Percentiles rank a stretch among this genome's conserved stretches.
phyloP scores from a whole-genome alignment of 2,888 invertebrate genomes.

The Choreutis nemorana region DNA sequence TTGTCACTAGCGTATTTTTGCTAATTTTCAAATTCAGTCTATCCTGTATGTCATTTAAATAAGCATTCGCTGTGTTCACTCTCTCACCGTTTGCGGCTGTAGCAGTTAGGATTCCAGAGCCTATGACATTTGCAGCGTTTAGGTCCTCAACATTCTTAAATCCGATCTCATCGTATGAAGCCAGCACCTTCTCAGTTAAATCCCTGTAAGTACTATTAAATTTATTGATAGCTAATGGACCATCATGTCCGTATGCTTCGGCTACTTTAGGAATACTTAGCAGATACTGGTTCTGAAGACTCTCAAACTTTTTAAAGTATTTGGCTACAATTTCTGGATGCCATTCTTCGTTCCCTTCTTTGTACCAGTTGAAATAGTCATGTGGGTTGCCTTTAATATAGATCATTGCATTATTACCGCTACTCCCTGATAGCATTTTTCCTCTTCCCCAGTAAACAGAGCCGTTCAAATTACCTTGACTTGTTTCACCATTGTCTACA shows the following conservation, averaged over 20 bases:
- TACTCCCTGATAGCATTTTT: slow-evolving; percentile 68
- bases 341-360: slow-evolving; percentile 64
- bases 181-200: slow-evolving; percentile 24
- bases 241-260: slow-evolving; percentile 37
- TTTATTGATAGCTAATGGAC: slow-evolving; percentile 46
- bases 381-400: slow-evolving; percentile 56
- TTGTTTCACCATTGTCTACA: slow-evolving; percentile 74
- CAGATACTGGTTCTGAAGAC: slow-evolving; percentile 24
- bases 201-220: slow-evolving; percentile 43
- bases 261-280: slow-evolving; percentile 17
- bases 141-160: slow-evolving; percentile 34
- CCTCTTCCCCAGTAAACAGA: slow-evolving; percentile 65
- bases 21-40: slow-evolving; percentile 37
- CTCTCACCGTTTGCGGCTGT: slow-evolving; percentile 52
- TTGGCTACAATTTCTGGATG: slow-evolving; percentile 48
- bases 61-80: slow-evolving; percentile 55
- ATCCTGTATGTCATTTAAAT: slow-evolving; percentile 25
- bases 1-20: slow-evolving; percentile 52
- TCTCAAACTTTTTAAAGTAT: slow-evolving; percentile 62
- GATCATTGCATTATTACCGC: slow-evolving; percentile 64
- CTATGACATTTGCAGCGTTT: slow-evolving; percentile 44
- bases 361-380: slow-evolving; percentile 63
- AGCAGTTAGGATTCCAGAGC: slow-evolving; percentile 49
- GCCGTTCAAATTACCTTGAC: slow-evolving; percentile 65
- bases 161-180: slow-evolving; percentile 50